Base-by-base conservation (phyloP, 2,797 vertebrate species). In the Pseudopleuronectes americanus region DNA sequence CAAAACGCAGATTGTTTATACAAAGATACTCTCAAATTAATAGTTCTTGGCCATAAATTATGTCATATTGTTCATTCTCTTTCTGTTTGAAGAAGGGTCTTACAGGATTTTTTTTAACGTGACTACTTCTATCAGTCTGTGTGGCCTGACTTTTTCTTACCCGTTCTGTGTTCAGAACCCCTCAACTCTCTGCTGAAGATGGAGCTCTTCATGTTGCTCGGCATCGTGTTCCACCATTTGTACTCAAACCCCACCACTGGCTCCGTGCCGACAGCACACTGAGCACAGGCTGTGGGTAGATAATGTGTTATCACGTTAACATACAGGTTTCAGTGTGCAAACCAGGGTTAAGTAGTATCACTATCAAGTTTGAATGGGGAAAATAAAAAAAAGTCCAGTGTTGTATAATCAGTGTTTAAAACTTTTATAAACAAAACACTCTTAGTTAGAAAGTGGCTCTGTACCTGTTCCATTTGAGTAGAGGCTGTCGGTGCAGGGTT, bases 171-270 rank as follows among this genome's bases (percentile, higher is more conserved):
- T 57, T 95, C 92, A 45, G 94, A 95, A 81, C 95, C 88, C 1
- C 95, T 94, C 86, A 93, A 96, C 81, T 94, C 92, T 71, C 87
- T 92, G 7, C 90, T 94, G 83, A 94, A 94, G 75, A 96, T 91
- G 0, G 91, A 91, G 1, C 94, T 99, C 84, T 91, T 95, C 97
- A 99, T 98, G 95, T 97, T 97, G 52, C 90, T 75, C 8, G 97
- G 98, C 90, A 99, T 91, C 0, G 36, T 94, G 81, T 98, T 98
- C 98, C 98, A 99, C 98, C 98, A 99, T 75, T 98, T 99, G 92
- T 98, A 99, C 85, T 98, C 96, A 22, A 96, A 95, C 26, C 96
- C 96, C 71, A 96, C 62, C 0, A 80, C 91, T 0, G 97, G 96
- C 74, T 99, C 96, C 0, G 95, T 98, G 33, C 98, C 97, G 4